Conservation (phyloP, 1,140 invertebrate species). For the Ephestia elutella region DNA sequence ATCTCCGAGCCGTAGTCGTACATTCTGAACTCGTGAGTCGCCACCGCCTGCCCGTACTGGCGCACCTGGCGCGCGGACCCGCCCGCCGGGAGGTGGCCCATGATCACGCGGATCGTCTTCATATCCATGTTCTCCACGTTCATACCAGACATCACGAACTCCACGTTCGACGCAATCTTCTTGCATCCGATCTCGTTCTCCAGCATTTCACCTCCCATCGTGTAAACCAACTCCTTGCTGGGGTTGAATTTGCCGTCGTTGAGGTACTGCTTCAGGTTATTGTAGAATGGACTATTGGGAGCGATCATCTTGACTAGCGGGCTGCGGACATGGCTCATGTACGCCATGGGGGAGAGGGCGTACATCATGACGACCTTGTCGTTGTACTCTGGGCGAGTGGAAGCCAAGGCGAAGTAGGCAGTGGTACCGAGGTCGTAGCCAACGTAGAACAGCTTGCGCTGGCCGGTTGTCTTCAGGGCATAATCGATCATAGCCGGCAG, state of each 20-base stretch:
- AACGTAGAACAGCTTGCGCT: constrained; percentile 77
- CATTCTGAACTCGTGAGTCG: constrained; percentile 58
- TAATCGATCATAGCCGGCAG: constrained; percentile 84
- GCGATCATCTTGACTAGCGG: constrained; percentile 72
- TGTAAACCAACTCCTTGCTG: constrained; percentile 66
- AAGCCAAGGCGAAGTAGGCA: constrained; percentile 71
- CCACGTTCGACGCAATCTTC: constrained; percentile 76
- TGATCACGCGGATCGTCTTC: constrained; percentile 79
- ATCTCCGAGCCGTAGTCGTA: constrained; percentile 71
- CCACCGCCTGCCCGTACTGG: constrained; percentile 79
- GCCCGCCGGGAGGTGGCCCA: constrained; percentile 85
- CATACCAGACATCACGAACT: constrained; percentile 77
- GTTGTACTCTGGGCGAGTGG: constrained; percentile 77
- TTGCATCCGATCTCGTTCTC: constrained; percentile 65
- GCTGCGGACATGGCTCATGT: constrained; percentile 76
- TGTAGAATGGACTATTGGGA: constrained; percentile 73
- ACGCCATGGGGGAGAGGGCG: constrained; percentile 80
- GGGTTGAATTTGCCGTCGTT: constrained; percentile 76
- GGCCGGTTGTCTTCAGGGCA: constrained; percentile 73
- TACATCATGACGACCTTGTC: constrained; percentile 78
- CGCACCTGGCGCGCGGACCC: constrained; percentile 85
- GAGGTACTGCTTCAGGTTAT: constrained; percentile 76
- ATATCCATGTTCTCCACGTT: constrained; percentile 69
- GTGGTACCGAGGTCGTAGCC: constrained; percentile 76
- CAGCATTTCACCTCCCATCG: constrained; percentile 73